Evolutionary conservation across 35 echinoderm and acorn worm species (phyloP), one percentile per base, ranked within the genome.

Genomic region (Lytechinus variegatus): DNA sequence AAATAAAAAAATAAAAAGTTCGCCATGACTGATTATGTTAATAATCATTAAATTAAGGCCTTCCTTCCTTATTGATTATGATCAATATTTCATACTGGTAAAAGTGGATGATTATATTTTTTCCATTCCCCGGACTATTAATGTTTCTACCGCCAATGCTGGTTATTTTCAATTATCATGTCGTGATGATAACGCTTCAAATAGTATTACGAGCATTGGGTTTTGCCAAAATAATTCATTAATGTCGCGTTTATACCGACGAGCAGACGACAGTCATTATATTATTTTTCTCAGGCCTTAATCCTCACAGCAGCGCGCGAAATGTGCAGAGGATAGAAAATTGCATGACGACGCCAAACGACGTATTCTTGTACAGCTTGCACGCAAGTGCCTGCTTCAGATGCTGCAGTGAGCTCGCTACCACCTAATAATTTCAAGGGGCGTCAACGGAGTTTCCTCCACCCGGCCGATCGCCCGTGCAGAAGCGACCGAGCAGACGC

Each of bases 141-240:
- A 71, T 21, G 11, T 16, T 66, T 16, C 61, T 14, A 13, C 61
- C 61, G 14, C 61, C 61, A 13, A 79, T 16, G 19, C 14, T 79
- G 6, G 66, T n/a, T 79, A 27, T 79, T 19, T 24, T n/a, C n/a
- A 79, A 79, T 79, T 19, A 79, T 24, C 7, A 7, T 79, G 66
- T 79, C 16, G 66, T 79, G 19, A 79, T 79, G 66, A 79, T 24
- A 24, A 79, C 66, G 14, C 16, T 24, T 5, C 4, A 6, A 79
- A 79, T 24, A 21, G n/a, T 19, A n/a, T 16, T 19, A 8, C 19
- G 16, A 79, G n/a, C 19, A 79, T 4, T 19, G 14, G 1, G 66
- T 24, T 79, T 79, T 79, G 66, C 66, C 66, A 79, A 79, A 79
- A n/a, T n/a, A n/a, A n/a, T 72, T 72, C 61, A 72, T 72, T 72